phyloP scores from a whole-genome alignment of 1,140 invertebrate species.

The Mactra quadrangularis region DNA sequence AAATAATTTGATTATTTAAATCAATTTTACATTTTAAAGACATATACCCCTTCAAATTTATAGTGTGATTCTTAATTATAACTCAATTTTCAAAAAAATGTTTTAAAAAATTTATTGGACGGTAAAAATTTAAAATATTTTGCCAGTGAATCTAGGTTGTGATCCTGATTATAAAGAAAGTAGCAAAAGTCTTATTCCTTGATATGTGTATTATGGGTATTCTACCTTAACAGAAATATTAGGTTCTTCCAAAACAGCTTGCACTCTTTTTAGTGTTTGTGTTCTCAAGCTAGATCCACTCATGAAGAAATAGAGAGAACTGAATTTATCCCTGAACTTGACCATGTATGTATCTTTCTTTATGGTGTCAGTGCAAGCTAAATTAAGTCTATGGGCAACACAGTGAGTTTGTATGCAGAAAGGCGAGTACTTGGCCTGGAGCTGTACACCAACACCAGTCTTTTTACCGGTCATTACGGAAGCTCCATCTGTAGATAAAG shows the following conservation, averaged over 20 bases:
- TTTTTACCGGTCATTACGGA: conserved; percentile 35
- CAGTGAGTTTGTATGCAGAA: conserved; percentile 42
- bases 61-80: too few species aligned
- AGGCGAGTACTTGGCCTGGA: conserved; percentile 31
- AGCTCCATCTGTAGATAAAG: conserved; percentile 55
- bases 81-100: too few species aligned
- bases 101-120: too few species aligned
- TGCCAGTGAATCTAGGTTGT: too few species aligned
- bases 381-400: conserved; percentile 34
- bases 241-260: conserved; percentile 41
- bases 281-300: conserved; percentile 7
- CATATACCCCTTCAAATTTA: too few species aligned
- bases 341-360: conserved; percentile 19
- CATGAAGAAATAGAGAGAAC: conserved; percentile 41
- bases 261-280: conserved; percentile 4
- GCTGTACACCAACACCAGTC: conserved; percentile 53
- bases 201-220: too few species aligned
- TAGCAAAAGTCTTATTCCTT: too few species aligned
- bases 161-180: too few species aligned
- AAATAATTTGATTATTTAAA: too few species aligned
- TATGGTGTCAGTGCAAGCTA: conserved; percentile 34
- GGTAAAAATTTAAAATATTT: too few species aligned
- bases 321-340: conserved; percentile 53
- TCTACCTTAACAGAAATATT: too few species aligned
- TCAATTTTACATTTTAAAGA: too few species aligned